A percentile compares a stretch with the other conserved stretches of the same genome.
phyloP scores from a whole-genome alignment of 1,140 invertebrate genomes.

The Drosophila malerkotliana region DNA sequence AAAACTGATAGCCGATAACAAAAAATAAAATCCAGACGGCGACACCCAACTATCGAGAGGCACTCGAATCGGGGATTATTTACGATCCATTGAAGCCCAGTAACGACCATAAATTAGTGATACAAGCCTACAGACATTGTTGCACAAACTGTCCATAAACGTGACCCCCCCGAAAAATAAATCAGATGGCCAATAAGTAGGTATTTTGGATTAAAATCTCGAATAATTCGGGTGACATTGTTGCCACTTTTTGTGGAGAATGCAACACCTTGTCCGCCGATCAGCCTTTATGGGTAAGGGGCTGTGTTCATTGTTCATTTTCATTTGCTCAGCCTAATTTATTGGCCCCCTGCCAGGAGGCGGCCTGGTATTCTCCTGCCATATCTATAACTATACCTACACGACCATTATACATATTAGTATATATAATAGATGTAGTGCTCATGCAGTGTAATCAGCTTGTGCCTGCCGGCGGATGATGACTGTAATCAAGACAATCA shows the following conservation, averaged over 20 bases:
- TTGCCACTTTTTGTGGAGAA: slow-evolving; percentile 14
- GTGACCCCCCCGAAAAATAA: neutral
- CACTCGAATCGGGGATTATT: slow-evolving; percentile 54
- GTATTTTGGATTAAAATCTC: slow-evolving; percentile 6
- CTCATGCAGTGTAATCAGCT: slow-evolving; percentile 28
- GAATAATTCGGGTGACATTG: slow-evolving; percentile 22
- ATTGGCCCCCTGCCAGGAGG: slow-evolving; percentile 73
- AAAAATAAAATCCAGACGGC: slow-evolving; percentile 21
- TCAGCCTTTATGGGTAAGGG: slow-evolving; percentile 33
- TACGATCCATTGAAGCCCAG: slow-evolving; percentile 44
- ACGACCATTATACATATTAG: neutral
- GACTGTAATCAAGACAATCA: slow-evolving; percentile 77
- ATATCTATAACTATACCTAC: slow-evolving; percentile 42
- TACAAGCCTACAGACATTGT: slow-evolving; percentile 37
- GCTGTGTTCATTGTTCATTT: slow-evolving; percentile 46
- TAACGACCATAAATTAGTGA: slow-evolving; percentile 56
- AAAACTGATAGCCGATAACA: slow-evolving; percentile 43
- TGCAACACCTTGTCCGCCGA: slow-evolving; percentile 42
- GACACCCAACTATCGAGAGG: slow-evolving; percentile 32
- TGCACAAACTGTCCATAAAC: slow-evolving; percentile 23
- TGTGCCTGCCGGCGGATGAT: slow-evolving; percentile 30
- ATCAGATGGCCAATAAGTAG: neutral
- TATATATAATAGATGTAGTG: slow-evolving; percentile 1
- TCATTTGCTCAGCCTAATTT: slow-evolving; percentile 66
- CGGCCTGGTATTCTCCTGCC: slow-evolving; percentile 56